A percentile compares a stretch with the other conserved stretches of the same genome.
phyloP scores from a whole-genome alignment of 2,113 vertebrate genomes.

The Cricetomys ansorgei region DNA sequence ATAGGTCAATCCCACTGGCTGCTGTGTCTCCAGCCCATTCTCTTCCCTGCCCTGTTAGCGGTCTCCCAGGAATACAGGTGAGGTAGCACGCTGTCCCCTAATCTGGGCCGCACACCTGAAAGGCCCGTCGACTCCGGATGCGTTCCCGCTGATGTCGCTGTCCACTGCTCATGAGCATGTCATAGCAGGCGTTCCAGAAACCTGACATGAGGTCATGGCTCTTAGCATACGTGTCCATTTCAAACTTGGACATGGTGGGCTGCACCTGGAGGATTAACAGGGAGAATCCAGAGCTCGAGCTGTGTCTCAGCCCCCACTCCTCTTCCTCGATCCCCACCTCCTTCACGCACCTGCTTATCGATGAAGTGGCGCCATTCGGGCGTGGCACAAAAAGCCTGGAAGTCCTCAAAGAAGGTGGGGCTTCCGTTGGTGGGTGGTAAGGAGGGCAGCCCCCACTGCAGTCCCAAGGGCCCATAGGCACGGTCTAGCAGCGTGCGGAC shows the following conservation, averaged over 20 bases:
- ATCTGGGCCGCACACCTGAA: conserved; percentile 88
- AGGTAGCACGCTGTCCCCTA: not conserved
- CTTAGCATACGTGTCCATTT: conserved; percentile 95
- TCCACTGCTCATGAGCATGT: conserved; percentile 95
- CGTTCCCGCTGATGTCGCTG: conserved; percentile 90
- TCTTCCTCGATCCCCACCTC: rapidly evolving
- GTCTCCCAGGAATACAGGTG: not conserved
- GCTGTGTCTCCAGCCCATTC: rapidly evolving
- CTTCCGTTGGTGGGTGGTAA: conserved; percentile 96
- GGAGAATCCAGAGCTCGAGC: not conserved
- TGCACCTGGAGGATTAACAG: conserved; percentile 87
- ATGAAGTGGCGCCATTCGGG: conserved; percentile 95
- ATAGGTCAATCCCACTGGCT: not conserved
- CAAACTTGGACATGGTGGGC: conserved; percentile 95
- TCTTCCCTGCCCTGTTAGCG: not conserved
- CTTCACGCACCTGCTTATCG: conserved; percentile 89
- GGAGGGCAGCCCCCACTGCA: conserved; percentile 93
- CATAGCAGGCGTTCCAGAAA: conserved; percentile 99
- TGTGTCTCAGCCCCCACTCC: not conserved
- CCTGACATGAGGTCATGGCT: conserved; percentile 98
- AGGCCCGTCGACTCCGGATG: conserved; percentile 88
- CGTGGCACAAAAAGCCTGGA: conserved; percentile 92
- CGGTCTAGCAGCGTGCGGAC: conserved; percentile 94
- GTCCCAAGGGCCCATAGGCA: conserved; percentile 89
- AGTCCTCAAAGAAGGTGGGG: conserved; percentile 95